Percentiles rank a stretch among this genome's conserved stretches.
phyloP scores from a whole-genome alignment of 2,113 vertebrate genomes.

The Cyprichromis sp. region DNA sequence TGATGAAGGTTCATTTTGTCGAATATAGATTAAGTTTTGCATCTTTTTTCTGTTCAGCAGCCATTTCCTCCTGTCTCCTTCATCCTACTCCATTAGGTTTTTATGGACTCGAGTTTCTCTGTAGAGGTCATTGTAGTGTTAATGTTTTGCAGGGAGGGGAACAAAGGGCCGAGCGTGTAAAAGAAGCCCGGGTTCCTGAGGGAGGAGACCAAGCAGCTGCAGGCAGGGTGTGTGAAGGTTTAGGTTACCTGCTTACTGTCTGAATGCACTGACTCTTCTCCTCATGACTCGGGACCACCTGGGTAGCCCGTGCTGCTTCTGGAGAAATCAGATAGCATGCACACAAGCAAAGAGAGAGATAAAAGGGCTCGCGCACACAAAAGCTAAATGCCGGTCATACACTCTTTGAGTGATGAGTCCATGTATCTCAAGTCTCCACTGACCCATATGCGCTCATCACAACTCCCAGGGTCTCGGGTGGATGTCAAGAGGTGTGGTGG shows the following conservation, averaged over 20 bases:
- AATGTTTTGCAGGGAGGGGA: conserved; percentile 50
- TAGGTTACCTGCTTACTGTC: conserved; percentile 62
- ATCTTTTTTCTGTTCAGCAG: background rate
- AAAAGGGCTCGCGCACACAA: background rate
- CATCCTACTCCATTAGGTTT: conserved; percentile 31
- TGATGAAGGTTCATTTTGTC: background rate
- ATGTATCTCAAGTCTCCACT: conserved; percentile 43
- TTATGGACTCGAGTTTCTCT: conserved; percentile 48
- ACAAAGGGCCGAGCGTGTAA: conserved; percentile 49
- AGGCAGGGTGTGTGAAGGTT: conserved; percentile 58
- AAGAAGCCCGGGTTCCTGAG: conserved; percentile 53
- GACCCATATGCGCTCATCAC: conserved; percentile 60
- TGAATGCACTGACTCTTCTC: conserved; percentile 32
- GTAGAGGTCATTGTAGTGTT: conserved; percentile 53
- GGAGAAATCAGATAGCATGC: conserved; percentile 20
- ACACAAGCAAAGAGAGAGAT: background rate
- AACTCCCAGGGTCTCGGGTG: conserved; percentile 36
- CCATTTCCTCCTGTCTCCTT: background rate
- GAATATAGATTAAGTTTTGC: background rate
- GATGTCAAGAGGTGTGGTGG: conserved; percentile 64
- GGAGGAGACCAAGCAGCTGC: conserved; percentile 56
- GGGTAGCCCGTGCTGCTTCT: conserved; percentile 29
- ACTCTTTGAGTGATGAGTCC: conserved; percentile 36
- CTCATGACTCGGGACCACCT: conserved; percentile 63
- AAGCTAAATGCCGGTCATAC: background rate